A percentile compares a stretch with the other conserved stretches of the same genome.
Evolutionary conservation across 2,113 vertebrate species (phyloP).

Genomic region (Mustela lutreola): DNA sequence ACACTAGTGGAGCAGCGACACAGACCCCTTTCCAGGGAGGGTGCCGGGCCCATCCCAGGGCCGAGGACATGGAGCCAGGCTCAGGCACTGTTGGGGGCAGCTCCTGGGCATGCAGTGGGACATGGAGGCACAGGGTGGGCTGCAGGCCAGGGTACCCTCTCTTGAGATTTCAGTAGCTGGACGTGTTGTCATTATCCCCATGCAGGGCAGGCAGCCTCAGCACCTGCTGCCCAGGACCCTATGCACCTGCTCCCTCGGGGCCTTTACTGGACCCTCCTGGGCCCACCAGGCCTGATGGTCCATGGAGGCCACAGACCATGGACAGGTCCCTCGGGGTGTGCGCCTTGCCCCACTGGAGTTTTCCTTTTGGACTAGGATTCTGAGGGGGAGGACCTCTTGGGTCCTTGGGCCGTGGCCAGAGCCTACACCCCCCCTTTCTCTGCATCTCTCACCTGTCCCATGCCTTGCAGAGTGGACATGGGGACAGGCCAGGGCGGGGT

Average conservation of each 20-base stretch:
- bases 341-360: background rate
- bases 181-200: background rate
- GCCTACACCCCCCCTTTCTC: background rate
- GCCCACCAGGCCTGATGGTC: background rate
- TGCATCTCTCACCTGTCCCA: background rate
- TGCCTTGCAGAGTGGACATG: background rate
- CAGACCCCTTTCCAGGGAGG: background rate
- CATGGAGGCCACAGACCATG: background rate
- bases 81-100: accelerated
- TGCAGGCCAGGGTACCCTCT: accelerated
- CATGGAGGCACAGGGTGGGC: background rate
- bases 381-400: background rate
- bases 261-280: background rate
- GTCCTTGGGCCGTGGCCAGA: background rate
- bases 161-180: background rate
- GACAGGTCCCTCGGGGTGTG: background rate
- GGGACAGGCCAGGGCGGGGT: too few relatives aligned
- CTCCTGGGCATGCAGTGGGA: accelerated
- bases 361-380: background rate
- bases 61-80: background rate
- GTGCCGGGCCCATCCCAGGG: background rate
- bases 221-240: too few relatives aligned
- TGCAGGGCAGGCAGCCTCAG: background rate
- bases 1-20: background rate
- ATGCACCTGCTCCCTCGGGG: background rate